phyloP scores from a whole-genome alignment of 2,113 vertebrate species.

The Phocoena sinus region DNA sequence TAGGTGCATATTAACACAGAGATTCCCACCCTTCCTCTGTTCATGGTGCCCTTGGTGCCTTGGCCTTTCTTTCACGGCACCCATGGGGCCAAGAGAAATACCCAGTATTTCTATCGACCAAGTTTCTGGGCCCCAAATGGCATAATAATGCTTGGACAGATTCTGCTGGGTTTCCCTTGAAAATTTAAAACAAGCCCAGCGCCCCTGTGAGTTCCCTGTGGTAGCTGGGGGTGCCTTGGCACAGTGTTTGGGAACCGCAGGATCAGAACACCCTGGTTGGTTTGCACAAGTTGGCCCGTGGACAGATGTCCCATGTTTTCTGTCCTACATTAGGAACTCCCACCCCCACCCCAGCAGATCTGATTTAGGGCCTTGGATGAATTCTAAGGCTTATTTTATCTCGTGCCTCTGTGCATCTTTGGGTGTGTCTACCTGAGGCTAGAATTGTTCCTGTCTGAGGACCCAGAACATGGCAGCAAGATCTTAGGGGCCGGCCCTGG shows the following conservation, averaged over 20 bases:
- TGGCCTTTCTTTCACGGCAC: fast-evolving
- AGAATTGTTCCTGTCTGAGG: too few species aligned
- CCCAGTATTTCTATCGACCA: fast-evolving
- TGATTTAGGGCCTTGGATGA: background rate
- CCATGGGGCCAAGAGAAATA: background rate
- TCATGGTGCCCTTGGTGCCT: background rate
- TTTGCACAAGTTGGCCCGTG: background rate
- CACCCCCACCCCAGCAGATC: background rate
- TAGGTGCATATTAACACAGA: background rate
- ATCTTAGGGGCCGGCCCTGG: too few species aligned
- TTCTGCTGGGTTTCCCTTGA: too few species aligned
- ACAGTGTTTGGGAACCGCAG: background rate
- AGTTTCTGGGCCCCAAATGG: too few species aligned
- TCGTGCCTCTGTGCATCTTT: fast-evolving
- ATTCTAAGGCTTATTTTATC: background rate
- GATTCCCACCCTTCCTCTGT: too few species aligned
- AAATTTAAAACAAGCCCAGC: background rate
- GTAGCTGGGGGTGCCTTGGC: background rate
- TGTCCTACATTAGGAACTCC: fast-evolving
- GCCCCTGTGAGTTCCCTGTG: background rate
- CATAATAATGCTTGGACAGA: background rate
- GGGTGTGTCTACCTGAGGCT: background rate
- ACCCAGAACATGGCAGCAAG: too few species aligned
- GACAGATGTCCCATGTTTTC: fast-evolving
- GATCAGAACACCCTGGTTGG: too few species aligned